Evolutionary conservation across 1,140 invertebrate genomes (phyloP).

Genomic region (Plectrocnemia conspersa): DNA sequence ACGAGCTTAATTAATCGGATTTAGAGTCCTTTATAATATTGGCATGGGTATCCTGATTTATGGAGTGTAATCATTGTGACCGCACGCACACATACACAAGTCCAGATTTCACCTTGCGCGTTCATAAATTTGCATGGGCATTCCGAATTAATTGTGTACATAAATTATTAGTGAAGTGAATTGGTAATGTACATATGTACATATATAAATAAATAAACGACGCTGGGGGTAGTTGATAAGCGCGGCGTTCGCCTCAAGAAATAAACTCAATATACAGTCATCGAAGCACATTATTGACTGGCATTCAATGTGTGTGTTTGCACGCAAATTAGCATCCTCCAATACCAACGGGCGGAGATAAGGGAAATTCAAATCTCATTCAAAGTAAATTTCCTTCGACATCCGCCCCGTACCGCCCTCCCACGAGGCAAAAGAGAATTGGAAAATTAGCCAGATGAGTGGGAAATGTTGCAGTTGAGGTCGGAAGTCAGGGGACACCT

Average conservation of each 20-base stretch:
- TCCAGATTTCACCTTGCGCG: too few relatives aligned
- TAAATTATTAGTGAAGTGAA: not conserved
- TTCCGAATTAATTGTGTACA: not conserved
- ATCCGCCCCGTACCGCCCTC: constrained; percentile 23
- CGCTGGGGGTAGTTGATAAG: too few relatives aligned
- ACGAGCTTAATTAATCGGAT: too few relatives aligned
- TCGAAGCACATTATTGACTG: constrained; percentile 20
- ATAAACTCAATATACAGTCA: constrained; percentile 6
- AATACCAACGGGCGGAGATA: not conserved
- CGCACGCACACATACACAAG: too few relatives aligned
- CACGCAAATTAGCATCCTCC: constrained; percentile 26
- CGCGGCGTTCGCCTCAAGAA: too few relatives aligned
- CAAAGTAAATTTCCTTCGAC: constrained; percentile 30
- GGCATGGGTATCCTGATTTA: too few relatives aligned
- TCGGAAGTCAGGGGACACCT: too few relatives aligned
- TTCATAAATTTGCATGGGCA: not conserved
- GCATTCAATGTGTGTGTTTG: not conserved
- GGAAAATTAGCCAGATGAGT: constrained; percentile 36
- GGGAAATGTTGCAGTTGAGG: too few relatives aligned
- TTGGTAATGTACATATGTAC: not conserved
- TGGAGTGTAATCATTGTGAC: too few relatives aligned
- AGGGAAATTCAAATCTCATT: constrained; percentile 34
- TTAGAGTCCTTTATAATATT: too few relatives aligned
- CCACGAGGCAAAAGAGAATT: constrained; percentile 32
- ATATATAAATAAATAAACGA: too few relatives aligned